Conservation (phyloP, 2,888 invertebrate species). For the Ypsolopha scabrella region DNA sequence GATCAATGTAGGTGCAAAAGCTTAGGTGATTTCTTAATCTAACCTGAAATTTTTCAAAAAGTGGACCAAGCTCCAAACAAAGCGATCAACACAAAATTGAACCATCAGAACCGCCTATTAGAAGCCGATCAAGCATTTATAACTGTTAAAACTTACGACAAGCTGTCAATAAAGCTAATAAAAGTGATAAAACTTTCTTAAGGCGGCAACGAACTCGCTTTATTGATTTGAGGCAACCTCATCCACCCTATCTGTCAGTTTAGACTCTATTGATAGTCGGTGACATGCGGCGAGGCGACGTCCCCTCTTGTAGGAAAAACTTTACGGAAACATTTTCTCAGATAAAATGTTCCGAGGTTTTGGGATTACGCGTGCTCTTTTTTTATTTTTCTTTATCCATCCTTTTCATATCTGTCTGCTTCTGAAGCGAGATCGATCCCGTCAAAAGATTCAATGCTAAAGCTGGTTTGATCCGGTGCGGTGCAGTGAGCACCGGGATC, state of each 20-base stretch:
- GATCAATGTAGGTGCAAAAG: no score
- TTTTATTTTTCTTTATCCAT: conserved; percentile 30
- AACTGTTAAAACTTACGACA: conserved; percentile 20
- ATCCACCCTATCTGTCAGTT: conserved; percentile 62
- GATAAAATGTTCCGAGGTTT: conserved; percentile 48
- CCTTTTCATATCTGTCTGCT: conserved; percentile 59
- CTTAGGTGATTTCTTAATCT: no score
- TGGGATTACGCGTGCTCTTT: conserved; percentile 33
- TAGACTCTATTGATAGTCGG: conserved; percentile 64
- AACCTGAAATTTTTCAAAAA: no score
- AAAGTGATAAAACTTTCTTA: conserved; percentile 51
- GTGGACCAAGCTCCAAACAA: no score
- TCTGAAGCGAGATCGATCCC: conserved; percentile 31
- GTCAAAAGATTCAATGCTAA: conserved; percentile 42
- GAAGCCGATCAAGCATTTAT: not conserved
- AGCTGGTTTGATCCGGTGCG: conserved; percentile 36
- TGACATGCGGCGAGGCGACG: conserved; percentile 44
- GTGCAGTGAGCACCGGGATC: conserved; percentile 9
- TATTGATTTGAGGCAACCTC: conserved; percentile 58
- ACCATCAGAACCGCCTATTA: not conserved
- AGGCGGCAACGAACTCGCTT: conserved; percentile 54
- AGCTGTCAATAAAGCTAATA: conserved; percentile 58
- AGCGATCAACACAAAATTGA: no score
- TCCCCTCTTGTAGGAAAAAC: conserved; percentile 23
- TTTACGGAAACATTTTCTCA: conserved; percentile 51